A percentile compares a stretch with the other conserved stretches of the same genome.
Evolutionary conservation across 2,113 vertebrate species (phyloP).

Genomic region (Calonectris borealis): DNA sequence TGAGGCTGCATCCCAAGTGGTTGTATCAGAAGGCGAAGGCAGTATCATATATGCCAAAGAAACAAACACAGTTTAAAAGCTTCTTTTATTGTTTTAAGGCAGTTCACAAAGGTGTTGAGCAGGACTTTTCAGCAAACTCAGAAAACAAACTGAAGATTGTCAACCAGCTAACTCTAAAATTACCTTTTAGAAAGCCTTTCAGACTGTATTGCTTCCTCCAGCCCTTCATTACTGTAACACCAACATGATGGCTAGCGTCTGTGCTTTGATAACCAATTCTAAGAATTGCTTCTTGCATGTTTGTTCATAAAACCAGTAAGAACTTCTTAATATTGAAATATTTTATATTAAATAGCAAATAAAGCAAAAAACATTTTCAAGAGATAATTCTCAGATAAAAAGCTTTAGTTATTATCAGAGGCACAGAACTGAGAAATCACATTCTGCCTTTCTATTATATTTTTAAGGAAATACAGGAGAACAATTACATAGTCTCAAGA

Average conservation of each 20-base stretch:
- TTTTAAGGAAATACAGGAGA: neutral
- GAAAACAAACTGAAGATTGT: neutral
- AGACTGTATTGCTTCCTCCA: neutral
- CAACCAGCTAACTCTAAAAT: neutral
- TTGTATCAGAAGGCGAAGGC: neutral
- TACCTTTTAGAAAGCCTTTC: neutral
- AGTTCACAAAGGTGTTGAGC: neutral
- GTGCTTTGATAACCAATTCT: neutral
- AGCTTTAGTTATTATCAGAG: neutral
- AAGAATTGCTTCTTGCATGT: neutral
- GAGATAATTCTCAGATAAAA: neutral
- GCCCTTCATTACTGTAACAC: neutral
- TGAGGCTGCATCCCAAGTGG: constrained; percentile 17
- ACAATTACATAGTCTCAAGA: neutral
- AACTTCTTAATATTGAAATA: neutral
- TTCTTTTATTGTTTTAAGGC: neutral
- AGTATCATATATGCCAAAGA: neutral
- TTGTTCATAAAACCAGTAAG: neutral
- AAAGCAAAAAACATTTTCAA: neutral
- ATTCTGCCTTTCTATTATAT: neutral
- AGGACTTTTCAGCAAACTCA: neutral
- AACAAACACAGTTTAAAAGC: neutral
- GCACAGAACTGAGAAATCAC: neutral
- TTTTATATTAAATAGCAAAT: neutral
- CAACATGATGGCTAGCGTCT: neutral